Base-by-base conservation (phyloP, 2,888 invertebrate species). In the Heliconius charithonia region DNA sequence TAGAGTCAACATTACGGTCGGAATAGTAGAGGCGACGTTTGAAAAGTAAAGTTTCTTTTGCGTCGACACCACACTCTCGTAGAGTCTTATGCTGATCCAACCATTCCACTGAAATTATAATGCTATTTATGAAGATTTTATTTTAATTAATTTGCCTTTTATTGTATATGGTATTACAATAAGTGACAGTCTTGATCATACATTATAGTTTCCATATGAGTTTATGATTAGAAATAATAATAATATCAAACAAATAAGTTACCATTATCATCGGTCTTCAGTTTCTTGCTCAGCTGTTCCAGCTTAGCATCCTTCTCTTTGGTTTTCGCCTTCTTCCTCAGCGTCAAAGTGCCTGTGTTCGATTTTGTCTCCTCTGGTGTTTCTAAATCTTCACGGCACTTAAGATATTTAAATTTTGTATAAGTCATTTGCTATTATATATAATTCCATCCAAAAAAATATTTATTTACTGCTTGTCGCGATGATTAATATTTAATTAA, bases 251-350 rank as follows among this genome's bases (percentile, higher is more conserved):
- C 19, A 66, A 19, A 66, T 19, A 29, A 3, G 4, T 51, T 91
- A 98, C 98, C 97, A 93, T 99, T 99, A 93, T 99, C 99, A 89
- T 99, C 99, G 41, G 99, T 99, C 91, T 98, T 98, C 59, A 99
- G 95, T 90, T 99, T 99, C 91, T 98, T 99, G 89, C 98, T 97
- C 87, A 99, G 96, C 90, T 98, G 97, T 87, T 99, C 99, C 96
- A 99, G 97, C 92, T 98, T 98, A 59, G 97, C 96, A 90, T 98
- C 98, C 59, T 97, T 95, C 87, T 98, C 98, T 83, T 96, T 96
- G 84, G 84, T 84, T 79, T 96, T 95, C 81, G 96, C 95, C 85
- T 96, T 96, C 80, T 97, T 96, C 87, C 97, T 97, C 81, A 99
- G 92, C 0, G 99, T 99, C 82, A 98, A 94, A 0, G 98, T 99